Percentiles rank a stretch among this genome's conserved stretches.
phyloP scores from a whole-genome alignment of 2,888 invertebrate species.

The Meiosimyza decipiens region DNA sequence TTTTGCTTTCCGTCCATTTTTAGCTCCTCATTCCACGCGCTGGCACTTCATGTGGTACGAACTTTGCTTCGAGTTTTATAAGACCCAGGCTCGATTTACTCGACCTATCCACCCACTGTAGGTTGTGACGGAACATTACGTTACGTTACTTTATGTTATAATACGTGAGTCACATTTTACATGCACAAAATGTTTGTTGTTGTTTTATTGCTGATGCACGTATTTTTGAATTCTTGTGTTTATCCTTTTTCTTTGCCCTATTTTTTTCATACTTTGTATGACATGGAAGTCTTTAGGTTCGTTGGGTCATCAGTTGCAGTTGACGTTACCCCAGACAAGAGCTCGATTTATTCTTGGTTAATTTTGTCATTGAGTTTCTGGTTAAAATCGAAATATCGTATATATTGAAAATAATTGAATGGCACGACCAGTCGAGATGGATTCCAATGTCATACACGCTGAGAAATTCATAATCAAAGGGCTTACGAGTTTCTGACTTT shows the following conservation, averaged over 20 bases:
- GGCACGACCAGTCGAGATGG: neutral
- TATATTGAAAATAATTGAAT: conserved; percentile 21
- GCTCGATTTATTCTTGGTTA: conserved; percentile 14
- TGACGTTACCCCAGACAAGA: conserved; percentile 13
- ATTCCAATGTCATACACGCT: conserved; percentile 14
- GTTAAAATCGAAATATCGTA: conserved; percentile 9
- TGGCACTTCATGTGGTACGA: too few species aligned
- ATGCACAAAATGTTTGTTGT: conserved; percentile 9
- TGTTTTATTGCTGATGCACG: neutral
- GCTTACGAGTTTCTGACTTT: too few species aligned
- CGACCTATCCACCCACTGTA: neutral
- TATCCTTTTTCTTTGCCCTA: conserved; percentile 8
- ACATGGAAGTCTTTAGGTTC: conserved; percentile 21
- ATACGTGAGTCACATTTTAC: conserved; percentile 24
- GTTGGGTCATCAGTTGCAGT: conserved; percentile 13
- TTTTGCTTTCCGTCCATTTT: neutral
- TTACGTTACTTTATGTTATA: conserved; percentile 9
- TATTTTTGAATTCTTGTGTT: conserved; percentile 10
- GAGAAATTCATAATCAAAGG: neutral
- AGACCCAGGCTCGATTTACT: neutral
- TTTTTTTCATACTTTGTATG: conserved; percentile 28
- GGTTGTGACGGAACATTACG: neutral
- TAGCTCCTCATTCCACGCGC: conserved; percentile 5
- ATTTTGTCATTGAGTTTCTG: conserved; percentile 9
- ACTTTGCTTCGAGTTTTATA: too few species aligned